phyloP scores from a whole-genome alignment of 1,140 invertebrate genomes.

The Antheraea mylitta region DNA sequence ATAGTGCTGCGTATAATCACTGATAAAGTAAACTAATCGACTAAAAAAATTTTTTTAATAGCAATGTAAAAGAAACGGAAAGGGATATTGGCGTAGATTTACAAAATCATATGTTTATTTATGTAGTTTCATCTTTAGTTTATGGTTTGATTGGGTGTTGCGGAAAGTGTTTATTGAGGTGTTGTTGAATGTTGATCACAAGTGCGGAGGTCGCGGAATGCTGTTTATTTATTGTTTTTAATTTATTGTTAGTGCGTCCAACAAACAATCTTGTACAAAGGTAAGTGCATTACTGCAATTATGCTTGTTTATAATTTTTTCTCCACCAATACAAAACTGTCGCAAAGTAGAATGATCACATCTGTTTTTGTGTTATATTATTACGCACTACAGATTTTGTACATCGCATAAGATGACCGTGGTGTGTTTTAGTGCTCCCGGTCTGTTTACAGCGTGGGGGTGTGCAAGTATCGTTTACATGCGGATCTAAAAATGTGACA shows the following conservation, averaged over 20 bases:
- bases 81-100: slow-evolving; percentile 32
- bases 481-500: slow-evolving; percentile 73
- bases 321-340: slow-evolving; percentile 7
- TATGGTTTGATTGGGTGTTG: slow-evolving; percentile 73
- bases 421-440: slow-evolving; percentile 31
- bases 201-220: slow-evolving; percentile 68
- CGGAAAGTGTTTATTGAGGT: slow-evolving; percentile 44
- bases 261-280: slow-evolving; percentile 48
- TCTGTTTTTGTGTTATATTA: slow-evolving; percentile 25
- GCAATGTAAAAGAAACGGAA: slow-evolving; percentile 18
- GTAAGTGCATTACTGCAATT: slow-evolving; percentile 39
- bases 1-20: no score
- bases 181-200: slow-evolving; percentile 71
- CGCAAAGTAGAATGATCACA: slow-evolving; percentile 17
- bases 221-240: slow-evolving; percentile 71
- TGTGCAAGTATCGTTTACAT: slow-evolving; percentile 68
- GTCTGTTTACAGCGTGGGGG: slow-evolving; percentile 32
- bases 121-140: slow-evolving; percentile 71
- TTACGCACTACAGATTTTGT: slow-evolving; percentile 58
- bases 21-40: background rate
- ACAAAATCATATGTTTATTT: slow-evolving; percentile 73
- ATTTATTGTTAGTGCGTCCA: slow-evolving; percentile 58
- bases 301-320: slow-evolving; percentile 10
- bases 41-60: background rate
- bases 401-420: slow-evolving; percentile 33